Evolutionary conservation across 2,797 vertebrate genomes (phyloP).

Genomic region (Cercopithecus diana): DNA sequence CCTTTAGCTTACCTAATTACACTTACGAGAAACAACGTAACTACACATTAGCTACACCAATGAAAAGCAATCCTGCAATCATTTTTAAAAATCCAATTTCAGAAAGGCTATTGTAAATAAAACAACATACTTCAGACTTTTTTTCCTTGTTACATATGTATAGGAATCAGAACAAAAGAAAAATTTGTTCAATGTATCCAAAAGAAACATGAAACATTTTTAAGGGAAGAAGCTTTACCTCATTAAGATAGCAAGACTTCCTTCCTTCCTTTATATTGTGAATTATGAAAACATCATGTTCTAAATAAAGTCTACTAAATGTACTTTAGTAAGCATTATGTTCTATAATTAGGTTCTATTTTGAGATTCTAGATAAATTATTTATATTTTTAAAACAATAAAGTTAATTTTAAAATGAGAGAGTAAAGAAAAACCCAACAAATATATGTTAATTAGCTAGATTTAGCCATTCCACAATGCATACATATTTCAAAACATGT

Average conservation of each 20-base stretch:
- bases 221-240: background rate
- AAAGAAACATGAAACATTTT: background rate
- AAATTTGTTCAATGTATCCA: background rate
- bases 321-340: background rate
- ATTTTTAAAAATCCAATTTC: background rate
- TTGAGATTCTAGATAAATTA: background rate
- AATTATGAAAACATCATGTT: background rate
- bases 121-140: background rate
- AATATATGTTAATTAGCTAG: background rate
- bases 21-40: background rate
- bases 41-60: background rate
- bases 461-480: background rate
- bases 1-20: background rate
- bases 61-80: background rate
- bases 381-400: conserved; percentile 15
- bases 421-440: background rate
- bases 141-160: background rate
- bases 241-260: background rate
- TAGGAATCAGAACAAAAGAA: background rate
- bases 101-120: conserved; percentile 1
- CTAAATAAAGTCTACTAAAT: background rate
- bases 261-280: background rate
- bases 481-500: background rate
- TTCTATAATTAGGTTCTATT: background rate
- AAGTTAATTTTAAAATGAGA: background rate